Conservation (phyloP, 2,113 vertebrate species). For the Myanophis thanlyinensis region DNA sequence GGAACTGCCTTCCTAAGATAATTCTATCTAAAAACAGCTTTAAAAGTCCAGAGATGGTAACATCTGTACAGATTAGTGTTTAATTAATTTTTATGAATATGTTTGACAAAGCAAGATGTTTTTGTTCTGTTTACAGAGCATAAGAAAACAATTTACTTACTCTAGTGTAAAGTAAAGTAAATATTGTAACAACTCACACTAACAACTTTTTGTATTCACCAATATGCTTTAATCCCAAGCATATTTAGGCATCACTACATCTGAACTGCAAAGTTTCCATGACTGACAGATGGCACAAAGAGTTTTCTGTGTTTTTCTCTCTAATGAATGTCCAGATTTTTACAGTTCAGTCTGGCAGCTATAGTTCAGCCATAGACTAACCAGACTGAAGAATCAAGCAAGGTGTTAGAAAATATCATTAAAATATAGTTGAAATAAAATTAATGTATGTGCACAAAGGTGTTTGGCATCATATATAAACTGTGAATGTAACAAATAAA, state of each 20-base stretch:
- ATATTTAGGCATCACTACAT: not conserved
- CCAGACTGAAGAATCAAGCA: not conserved
- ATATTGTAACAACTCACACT: not conserved
- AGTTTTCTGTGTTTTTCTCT: not conserved
- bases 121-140: not conserved
- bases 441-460: too few species aligned
- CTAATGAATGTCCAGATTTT: not conserved
- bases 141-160: not conserved
- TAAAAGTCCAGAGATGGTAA: not conserved
- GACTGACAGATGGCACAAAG: not conserved
- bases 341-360: not conserved
- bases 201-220: not conserved
- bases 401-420: not conserved
- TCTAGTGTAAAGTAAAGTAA: not conserved
- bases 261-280: not conserved
- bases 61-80: not conserved
- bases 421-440: too few species aligned
- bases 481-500: too few species aligned
- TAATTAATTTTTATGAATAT: not conserved
- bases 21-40: not conserved
- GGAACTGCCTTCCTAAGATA: not conserved
- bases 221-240: not conserved
- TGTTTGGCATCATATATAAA: too few species aligned
- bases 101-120: not conserved
- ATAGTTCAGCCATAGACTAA: not conserved